These are phyloP conservation scores for Callyntrura sp. DNA, from an alignment of 2,888 invertebrate genomes.

Conservation along the genomic window DNA sequence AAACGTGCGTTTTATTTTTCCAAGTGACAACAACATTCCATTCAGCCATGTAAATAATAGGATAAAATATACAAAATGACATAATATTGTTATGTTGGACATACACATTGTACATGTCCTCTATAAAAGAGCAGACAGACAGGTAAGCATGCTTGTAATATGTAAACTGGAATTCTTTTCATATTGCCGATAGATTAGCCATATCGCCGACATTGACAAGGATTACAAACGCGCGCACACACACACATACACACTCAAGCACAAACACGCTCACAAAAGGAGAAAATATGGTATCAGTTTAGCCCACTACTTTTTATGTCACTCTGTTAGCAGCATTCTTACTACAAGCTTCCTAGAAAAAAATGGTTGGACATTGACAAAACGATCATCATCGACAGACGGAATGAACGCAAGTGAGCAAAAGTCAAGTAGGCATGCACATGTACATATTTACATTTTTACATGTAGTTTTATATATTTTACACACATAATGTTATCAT, in stretches of 20 bases:
- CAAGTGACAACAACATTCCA: constrained; percentile 64
- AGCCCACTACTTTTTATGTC: constrained; percentile 45
- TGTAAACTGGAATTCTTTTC: constrained; percentile 54
- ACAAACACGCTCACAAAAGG: background rate
- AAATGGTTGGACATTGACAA: constrained; percentile 38
- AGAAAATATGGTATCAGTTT: constrained; percentile 64
- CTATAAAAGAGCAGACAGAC: background rate
- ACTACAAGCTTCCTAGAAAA: constrained; percentile 11
- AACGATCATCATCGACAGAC: constrained; percentile 42
- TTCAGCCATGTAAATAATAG: constrained; percentile 56
- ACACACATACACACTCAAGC: background rate
- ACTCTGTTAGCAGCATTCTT: constrained; percentile 32
- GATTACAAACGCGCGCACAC: constrained; percentile 41
- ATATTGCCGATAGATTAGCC: constrained; percentile 73
- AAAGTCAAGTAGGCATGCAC: constrained; percentile 32
- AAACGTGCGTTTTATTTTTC: constrained; percentile 42
- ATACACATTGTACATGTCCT: background rate
- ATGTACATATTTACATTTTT: background rate
- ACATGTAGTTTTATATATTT: background rate
- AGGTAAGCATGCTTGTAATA: background rate
- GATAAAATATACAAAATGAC: constrained; percentile 38
- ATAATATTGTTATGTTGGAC: constrained; percentile 43
- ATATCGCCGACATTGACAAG: constrained; percentile 75
- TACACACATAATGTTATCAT: background rate
- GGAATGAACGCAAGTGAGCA: background rate